Percentiles rank a stretch among this genome's conserved stretches.
Evolutionary conservation across 2,797 vertebrate species (phyloP).

Genomic region (Ateles fusciceps): DNA sequence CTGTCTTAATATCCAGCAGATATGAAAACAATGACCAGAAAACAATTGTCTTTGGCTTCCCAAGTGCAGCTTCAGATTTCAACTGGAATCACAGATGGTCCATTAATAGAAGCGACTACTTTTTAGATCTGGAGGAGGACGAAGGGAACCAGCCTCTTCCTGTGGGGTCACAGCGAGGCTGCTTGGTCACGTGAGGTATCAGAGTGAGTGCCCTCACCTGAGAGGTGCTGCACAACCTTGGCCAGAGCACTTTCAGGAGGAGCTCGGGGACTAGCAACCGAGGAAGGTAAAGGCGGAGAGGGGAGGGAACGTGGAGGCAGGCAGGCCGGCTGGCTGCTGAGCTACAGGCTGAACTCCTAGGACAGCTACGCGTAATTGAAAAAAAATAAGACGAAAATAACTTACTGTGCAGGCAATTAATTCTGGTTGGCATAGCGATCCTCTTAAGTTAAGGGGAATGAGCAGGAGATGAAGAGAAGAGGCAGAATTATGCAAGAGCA

Average conservation of each 20-base stretch:
- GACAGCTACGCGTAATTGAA: not conserved
- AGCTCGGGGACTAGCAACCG: fast-evolving
- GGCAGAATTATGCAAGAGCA: not conserved
- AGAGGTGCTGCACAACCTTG: fast-evolving
- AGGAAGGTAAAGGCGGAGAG: not conserved
- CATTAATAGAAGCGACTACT: fast-evolving
- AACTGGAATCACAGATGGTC: fast-evolving
- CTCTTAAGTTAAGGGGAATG: slow-evolving; percentile 86
- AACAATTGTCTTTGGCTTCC: not conserved
- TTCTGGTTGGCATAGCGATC: slow-evolving; percentile 88
- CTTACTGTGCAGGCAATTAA: slow-evolving; percentile 87
- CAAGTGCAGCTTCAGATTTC: not conserved
- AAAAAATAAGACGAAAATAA: slow-evolving; percentile 60
- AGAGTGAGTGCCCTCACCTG: fast-evolving
- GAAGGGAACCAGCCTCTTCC: not conserved
- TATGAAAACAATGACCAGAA: too few relatives aligned
- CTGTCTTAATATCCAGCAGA: not conserved
- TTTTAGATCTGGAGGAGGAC: not conserved
- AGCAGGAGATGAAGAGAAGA: slow-evolving; percentile 56
- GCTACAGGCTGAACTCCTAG: not conserved
- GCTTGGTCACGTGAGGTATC: fast-evolving
- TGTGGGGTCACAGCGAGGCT: fast-evolving
- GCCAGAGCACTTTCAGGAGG: not conserved
- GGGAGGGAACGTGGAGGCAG: not conserved
- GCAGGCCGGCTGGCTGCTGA: not conserved